Evolutionary conservation across 2,888 invertebrate species (phyloP), one percentile per base, ranked within the genome.

Genomic region (Spilosoma lubricipeda): DNA sequence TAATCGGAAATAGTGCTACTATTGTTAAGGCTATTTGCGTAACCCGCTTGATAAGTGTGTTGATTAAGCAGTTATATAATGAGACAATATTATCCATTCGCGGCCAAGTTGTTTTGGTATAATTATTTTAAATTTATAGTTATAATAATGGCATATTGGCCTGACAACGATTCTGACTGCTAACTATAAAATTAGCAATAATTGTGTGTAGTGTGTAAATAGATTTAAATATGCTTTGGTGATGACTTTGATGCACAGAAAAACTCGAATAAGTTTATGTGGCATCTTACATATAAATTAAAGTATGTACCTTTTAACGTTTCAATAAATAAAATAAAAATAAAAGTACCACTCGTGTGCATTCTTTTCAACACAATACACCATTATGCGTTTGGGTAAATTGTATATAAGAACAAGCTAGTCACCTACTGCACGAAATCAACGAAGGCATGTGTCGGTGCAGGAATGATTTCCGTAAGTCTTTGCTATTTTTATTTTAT

Each of bases 331-430:
- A n/a, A n/a, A n/a, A n/a, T n/a, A n/a, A n/a, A n/a, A n/a, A 71
- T 71, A 64, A 27, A 45, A 63, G 48, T 18, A 75, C 67, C 15
- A 52, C 23, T 69, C 79, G 76, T 75, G 75, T 70, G 76, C 36
- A 64, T 73, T 67, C 52, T 74, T 63, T 30, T 23, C 42, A 70
- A 70, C 66, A 86, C 88, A 87, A 89, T 87, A 85, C 80, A 78
- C 76, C 23, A 69, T 72, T 83, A 83, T 73, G 80, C 67, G 27
- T 84, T 82, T 77, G 73, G 69, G 73, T 70, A 84, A 78, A 81
- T 85, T 82, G 88, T 88, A 90, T 90, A 89, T 84, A 90, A 87
- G 85, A 83, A 78, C 27, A 27, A 75, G 76, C 78, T 74, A 64
- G 78, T 79, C 75, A 85, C 80, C 81, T 79, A 81, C 78, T 82